phyloP scores from a whole-genome alignment of 2,888 invertebrate species.

The Stenodera caucasica region DNA sequence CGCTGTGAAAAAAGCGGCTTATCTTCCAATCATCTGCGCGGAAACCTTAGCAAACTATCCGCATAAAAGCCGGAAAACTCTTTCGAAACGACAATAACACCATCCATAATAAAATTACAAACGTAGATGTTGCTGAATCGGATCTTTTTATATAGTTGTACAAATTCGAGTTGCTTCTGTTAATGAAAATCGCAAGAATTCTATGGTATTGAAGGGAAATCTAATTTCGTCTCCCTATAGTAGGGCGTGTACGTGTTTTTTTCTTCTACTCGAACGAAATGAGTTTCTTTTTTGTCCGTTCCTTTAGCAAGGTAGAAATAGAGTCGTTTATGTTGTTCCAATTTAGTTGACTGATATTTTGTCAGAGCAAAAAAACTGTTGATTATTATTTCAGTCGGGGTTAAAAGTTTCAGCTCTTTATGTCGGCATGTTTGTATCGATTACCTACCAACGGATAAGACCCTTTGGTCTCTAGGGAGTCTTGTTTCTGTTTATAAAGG shows the following conservation, averaged over 20 bases:
- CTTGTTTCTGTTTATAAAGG: constrained; percentile 49
- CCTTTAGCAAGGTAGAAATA: too few relatives aligned
- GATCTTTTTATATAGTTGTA: constrained; percentile 16
- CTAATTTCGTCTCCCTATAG: constrained; percentile 42
- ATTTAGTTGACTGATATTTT: constrained; percentile 7
- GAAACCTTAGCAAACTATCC: background rate
- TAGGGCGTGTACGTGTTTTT: constrained; percentile 21
- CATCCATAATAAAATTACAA: too few relatives aligned
- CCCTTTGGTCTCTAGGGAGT: constrained; percentile 48
- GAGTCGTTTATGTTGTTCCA: too few relatives aligned
- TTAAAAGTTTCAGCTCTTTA: constrained; percentile 1
- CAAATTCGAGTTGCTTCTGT: constrained; percentile 33
- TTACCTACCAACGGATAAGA: constrained; percentile 46
- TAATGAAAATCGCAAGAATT: constrained; percentile 41
- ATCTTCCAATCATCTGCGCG: background rate
- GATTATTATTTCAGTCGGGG: constrained; percentile 8
- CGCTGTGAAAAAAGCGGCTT: background rate
- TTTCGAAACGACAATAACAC: too few relatives aligned
- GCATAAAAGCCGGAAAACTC: constrained; percentile 1
- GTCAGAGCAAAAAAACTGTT: constrained; percentile 4
- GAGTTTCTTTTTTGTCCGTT: constrained; percentile 30
- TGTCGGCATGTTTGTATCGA: constrained; percentile 39
- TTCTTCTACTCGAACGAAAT: constrained; percentile 41
- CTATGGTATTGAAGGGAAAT: constrained; percentile 38
- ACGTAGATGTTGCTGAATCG: too few relatives aligned